Conservation (phyloP, 2,888 invertebrate genomes). For the Apantesis nais region DNA sequence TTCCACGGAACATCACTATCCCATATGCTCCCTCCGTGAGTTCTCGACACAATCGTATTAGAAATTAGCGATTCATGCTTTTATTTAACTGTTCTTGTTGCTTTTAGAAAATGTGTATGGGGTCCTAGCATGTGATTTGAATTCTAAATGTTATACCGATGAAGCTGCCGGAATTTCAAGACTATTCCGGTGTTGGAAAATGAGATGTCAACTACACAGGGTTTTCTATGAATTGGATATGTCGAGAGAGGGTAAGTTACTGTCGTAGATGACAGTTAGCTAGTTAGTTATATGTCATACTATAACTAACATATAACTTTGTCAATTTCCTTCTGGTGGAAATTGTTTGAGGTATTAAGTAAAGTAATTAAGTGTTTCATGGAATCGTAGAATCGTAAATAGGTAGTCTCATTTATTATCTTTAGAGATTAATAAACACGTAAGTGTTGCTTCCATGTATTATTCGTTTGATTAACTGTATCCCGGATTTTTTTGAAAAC, state of each 20-base stretch:
- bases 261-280: slow-evolving; percentile 1
- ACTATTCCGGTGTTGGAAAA: slow-evolving; percentile 5
- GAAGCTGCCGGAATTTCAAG: slow-evolving; percentile 3
- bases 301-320: slow-evolving; percentile 9
- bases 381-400: not conserved
- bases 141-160: slow-evolving; percentile 26
- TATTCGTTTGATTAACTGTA: not conserved
- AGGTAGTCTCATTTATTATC: not conserved
- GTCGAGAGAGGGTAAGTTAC: not conserved
- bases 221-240: not conserved
- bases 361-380: not conserved
- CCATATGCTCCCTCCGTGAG: slow-evolving; percentile 46
- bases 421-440: not conserved
- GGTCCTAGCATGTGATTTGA: slow-evolving; percentile 33
- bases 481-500: not conserved
- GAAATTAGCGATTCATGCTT: slow-evolving; percentile 54
- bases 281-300: slow-evolving; percentile 3
- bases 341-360: not conserved
- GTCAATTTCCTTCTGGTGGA: slow-evolving; percentile 4
- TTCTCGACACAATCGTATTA: slow-evolving; percentile 51
- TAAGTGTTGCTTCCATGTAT: not conserved
- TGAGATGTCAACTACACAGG: slow-evolving; percentile 5
- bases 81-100: slow-evolving; percentile 50
- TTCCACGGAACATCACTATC: slow-evolving; percentile 30
- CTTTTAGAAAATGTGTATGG: slow-evolving; percentile 33